Conservation (phyloP, 2,113 vertebrate species). For the Neodon shergylaensis region DNA sequence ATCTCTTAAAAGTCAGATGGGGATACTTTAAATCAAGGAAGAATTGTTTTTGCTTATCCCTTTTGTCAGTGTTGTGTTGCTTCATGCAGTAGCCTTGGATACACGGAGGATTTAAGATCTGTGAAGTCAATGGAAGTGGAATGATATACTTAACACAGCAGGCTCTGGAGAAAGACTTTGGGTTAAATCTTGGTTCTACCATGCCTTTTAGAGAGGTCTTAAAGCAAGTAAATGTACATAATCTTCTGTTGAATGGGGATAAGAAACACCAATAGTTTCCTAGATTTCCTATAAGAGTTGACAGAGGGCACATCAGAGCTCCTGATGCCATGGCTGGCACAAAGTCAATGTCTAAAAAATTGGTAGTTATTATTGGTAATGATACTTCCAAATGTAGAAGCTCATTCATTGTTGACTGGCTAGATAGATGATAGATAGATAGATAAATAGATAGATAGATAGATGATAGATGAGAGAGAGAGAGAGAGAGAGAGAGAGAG, state of each 20-base stretch:
- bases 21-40: not conserved
- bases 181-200: not conserved
- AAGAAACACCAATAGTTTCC: not conserved
- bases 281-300: not conserved
- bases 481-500: too few species aligned
- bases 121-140: not conserved
- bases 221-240: not conserved
- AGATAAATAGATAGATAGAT: too few species aligned
- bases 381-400: not conserved
- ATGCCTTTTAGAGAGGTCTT: not conserved
- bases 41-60: conserved; percentile 11
- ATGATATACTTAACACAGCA: not conserved
- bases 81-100: not conserved
- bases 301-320: not conserved
- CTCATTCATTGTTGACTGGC: not conserved
- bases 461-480: too few species aligned
- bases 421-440: not conserved
- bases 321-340: not conserved
- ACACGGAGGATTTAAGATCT: not conserved
- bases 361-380: not conserved
- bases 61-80: not conserved
- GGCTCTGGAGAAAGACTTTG: not conserved
- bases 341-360: not conserved
- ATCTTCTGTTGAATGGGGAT: not conserved
- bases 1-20: not conserved